Evolutionary conservation across 2,113 vertebrate species (phyloP).

Genomic region (Nannospalax galili): DNA sequence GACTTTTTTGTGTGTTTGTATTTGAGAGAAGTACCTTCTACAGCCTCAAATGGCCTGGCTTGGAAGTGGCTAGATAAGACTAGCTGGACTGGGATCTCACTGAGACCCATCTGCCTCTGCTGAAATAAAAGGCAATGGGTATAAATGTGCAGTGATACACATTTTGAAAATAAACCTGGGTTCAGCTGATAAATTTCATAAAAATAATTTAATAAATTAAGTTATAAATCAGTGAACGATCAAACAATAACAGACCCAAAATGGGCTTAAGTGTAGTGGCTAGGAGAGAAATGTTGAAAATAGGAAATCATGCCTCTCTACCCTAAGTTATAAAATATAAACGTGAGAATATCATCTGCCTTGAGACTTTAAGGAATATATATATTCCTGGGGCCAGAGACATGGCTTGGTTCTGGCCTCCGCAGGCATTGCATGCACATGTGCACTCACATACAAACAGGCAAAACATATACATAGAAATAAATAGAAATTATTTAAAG

Average conservation of each 20-base stretch:
- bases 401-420: neutral
- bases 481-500: neutral
- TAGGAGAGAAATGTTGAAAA: neutral
- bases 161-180: slow-evolving; percentile 23
- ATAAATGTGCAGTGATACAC: neutral
- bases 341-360: neutral
- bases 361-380: too few relatives aligned
- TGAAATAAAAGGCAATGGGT: neutral
- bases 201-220: neutral
- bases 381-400: too few relatives aligned
- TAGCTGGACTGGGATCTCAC: too few relatives aligned
- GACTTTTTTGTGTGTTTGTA: too few relatives aligned
- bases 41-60: too few relatives aligned
- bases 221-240: neutral
- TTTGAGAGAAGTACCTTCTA: too few relatives aligned
- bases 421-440: neutral
- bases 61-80: too few relatives aligned
- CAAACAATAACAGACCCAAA: neutral
- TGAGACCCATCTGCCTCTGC: too few relatives aligned
- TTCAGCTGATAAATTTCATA: neutral
- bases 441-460: neutral
- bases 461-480: neutral
- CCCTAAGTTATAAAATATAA: neutral
- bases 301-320: neutral
- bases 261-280: neutral